Base-by-base conservation (phyloP, 1,140 invertebrate genomes). In the Drosophila triauraria region DNA sequence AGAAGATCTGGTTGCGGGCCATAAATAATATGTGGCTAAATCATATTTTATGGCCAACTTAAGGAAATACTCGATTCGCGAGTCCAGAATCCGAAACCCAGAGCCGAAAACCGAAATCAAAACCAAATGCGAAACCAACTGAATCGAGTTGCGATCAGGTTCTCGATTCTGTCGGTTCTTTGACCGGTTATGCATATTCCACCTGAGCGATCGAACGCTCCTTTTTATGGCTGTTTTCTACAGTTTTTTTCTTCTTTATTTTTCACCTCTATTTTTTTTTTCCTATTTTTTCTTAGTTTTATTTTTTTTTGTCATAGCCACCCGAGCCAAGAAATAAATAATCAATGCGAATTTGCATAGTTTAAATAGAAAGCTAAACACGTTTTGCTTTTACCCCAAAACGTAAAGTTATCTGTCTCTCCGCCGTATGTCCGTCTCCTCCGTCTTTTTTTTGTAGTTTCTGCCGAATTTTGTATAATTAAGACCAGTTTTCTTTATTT, bases 291-390 rank as follows among this genome's bases (percentile, higher is more conserved):
- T 72, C 57, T 17, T 59, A 53, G 60, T 54, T 57, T n/a, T 35
- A 46, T 60, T 42, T 87, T 75, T 79, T 82, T 82, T 68, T 69
- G 54, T 70, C 57, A 76, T 61, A 62, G 32, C 32, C 32, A 10
- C 32, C 32, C 10, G 51, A 75, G 64, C 68, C 77, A 83, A 80
- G 68, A 87, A 75, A 87, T 88, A 87, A 87, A 87, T 87, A 87
- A 87, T 79, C 84, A 77, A 87, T 79, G 68, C 72, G 61, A 57
- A 88, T 87, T 87, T 88, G 84, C 84, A 88, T 87, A 87, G 82
- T 86, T 82, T 88, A 87, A 87, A 88, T 88, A 87, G 84, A 87
- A 87, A 87, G 84, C 84, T 88, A 83, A 87, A 87, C 84, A 87
- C 84, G 84, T 87, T 87, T 87, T 83, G 80, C 84, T 87, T 75